Percentiles rank a stretch among this genome's conserved stretches.
These are phyloP conservation scores for Lypha dubia DNA, from an alignment of 2,888 invertebrate species.

Conservation along the genomic window DNA sequence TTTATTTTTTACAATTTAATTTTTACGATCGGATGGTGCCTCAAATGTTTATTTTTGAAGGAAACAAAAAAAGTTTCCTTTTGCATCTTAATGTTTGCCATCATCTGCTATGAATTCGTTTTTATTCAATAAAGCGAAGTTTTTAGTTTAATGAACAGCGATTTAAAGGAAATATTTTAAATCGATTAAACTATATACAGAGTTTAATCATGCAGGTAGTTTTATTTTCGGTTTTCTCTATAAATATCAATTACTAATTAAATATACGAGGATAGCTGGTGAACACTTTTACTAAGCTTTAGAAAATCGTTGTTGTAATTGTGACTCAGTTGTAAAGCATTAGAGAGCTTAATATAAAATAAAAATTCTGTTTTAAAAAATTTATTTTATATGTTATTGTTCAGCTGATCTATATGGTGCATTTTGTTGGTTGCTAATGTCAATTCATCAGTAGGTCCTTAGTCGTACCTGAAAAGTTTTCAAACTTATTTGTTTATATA, in stretches of 20 bases:
- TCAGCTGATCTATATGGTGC: too few relatives aligned
- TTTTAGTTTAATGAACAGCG: slow-evolving; percentile 16
- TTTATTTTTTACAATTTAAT: neutral
- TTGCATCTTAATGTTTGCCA: slow-evolving; percentile 5
- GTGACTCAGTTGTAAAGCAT: too few relatives aligned
- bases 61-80: neutral
- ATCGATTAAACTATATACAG: neutral
- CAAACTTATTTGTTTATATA: too few relatives aligned
- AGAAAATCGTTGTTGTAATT: too few relatives aligned
- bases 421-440: too few relatives aligned
- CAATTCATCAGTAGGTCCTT: too few relatives aligned
- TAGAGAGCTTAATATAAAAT: too few relatives aligned
- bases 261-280: neutral
- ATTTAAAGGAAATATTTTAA: neutral
- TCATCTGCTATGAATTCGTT: slow-evolving; percentile 31
- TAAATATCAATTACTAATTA: slow-evolving; percentile 3
- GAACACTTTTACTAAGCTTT: neutral
- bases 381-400: too few relatives aligned
- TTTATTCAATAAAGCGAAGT: slow-evolving; percentile 19
- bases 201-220: slow-evolving; percentile 17
- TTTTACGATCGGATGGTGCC: neutral
- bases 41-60: slow-evolving; percentile 20
- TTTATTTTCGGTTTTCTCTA: slow-evolving; percentile 11
- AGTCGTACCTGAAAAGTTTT: too few relatives aligned
- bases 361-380: too few relatives aligned